Conservation (phyloP, 2,888 invertebrate genomes). For the Rotaria socialis region DNA sequence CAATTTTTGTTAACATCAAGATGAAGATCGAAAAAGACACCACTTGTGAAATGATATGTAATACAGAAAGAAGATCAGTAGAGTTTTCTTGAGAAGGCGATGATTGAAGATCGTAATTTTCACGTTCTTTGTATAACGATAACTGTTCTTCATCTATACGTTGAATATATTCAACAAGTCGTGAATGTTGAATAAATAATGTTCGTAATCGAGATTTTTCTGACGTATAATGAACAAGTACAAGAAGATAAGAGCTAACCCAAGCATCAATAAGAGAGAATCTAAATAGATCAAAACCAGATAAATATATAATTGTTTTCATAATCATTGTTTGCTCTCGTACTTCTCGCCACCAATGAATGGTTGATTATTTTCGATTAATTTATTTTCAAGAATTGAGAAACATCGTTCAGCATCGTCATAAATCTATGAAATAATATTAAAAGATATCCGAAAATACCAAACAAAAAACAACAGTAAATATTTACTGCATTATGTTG, state of each 20-base stretch:
- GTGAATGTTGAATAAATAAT: not conserved
- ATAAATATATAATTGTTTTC: not conserved
- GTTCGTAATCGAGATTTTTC: conserved; percentile 14
- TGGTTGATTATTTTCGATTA: not conserved
- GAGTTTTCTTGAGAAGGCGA: not conserved
- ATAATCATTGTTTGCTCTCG: not conserved
- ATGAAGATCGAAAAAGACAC: conserved; percentile 18
- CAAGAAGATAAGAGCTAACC: conserved; percentile 25
- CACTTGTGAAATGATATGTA: conserved; percentile 12
- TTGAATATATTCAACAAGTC: conserved; percentile 10
- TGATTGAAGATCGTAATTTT: not conserved
- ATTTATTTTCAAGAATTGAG: not conserved
- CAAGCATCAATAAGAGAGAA: conserved; percentile 27
- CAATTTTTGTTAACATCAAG: conserved; percentile 32
- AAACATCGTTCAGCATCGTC: not conserved
- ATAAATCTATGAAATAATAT: not conserved
- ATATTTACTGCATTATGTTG: not conserved
- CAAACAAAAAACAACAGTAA: not conserved
- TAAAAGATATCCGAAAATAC: not conserved
- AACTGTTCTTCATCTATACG: conserved; percentile 20
- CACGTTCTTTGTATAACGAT: not conserved
- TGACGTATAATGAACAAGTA: not conserved
- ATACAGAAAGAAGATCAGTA: not conserved
- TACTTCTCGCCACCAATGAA: conserved; percentile 16
- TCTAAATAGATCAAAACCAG: not conserved